phyloP scores from a whole-genome alignment of 2,797 vertebrate genomes.

The Esox lucius region DNA sequence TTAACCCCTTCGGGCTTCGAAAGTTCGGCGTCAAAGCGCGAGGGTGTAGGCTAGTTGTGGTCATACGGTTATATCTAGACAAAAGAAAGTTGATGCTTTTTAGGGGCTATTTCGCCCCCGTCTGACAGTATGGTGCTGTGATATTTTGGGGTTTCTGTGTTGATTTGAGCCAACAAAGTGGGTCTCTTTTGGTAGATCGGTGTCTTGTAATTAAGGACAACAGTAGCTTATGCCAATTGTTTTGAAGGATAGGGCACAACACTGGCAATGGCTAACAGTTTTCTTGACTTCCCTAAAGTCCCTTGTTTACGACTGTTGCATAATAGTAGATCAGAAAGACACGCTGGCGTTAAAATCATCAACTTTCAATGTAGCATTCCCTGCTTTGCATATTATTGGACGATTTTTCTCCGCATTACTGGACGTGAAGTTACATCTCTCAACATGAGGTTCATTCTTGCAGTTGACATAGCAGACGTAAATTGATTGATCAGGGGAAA shows the following conservation, averaged over 20 bases:
- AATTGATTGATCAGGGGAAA: background rate
- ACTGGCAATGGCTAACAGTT: background rate
- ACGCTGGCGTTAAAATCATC: background rate
- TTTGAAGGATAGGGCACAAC: background rate
- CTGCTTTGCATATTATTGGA: background rate
- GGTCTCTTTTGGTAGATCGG: conserved; percentile 20
- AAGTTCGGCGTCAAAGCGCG: conserved; percentile 59
- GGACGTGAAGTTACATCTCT: background rate
- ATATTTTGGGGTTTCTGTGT: conserved; percentile 48
- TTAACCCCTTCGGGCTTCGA: conserved; percentile 54
- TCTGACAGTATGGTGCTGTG: conserved; percentile 43
- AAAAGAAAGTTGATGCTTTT: conserved; percentile 60
- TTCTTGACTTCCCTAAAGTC: background rate
- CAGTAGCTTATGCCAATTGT: background rate
- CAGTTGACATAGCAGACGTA: background rate
- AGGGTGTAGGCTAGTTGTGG: conserved; percentile 14
- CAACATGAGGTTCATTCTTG: background rate
- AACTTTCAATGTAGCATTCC: background rate
- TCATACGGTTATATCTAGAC: conserved; percentile 49
- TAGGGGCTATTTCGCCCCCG: conserved; percentile 46
- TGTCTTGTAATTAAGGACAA: conserved; percentile 12
- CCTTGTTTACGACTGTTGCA: background rate
- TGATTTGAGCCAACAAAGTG: conserved; percentile 59
- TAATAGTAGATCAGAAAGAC: background rate
- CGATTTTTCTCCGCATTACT: too few relatives aligned